phyloP scores from a whole-genome alignment of 2,888 invertebrate species.

The Pristionchus maxplancki region DNA sequence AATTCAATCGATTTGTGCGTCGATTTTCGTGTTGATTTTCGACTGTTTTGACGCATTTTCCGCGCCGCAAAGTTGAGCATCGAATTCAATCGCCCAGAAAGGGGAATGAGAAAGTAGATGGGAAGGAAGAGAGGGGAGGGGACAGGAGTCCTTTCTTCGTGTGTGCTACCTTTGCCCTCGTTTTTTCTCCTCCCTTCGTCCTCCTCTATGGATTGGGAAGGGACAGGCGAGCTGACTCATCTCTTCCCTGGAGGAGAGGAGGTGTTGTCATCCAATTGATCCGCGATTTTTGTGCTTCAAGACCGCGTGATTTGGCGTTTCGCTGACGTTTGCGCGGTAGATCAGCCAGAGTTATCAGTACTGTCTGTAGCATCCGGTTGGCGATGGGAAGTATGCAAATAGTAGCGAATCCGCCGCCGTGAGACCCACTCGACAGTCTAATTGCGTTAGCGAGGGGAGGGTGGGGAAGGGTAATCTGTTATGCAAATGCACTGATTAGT shows the following conservation, averaged over 20 bases:
- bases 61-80: neutral
- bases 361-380: neutral
- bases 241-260: neutral
- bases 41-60: neutral
- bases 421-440: neutral
- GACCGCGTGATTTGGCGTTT: neutral
- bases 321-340: neutral
- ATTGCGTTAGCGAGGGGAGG: neutral
- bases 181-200: neutral
- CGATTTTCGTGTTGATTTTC: slow-evolving; percentile 17
- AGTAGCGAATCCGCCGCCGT: neutral
- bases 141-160: slow-evolving; percentile 29
- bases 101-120: neutral
- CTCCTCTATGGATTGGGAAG: neutral
- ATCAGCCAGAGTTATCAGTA: neutral
- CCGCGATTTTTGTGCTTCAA: neutral
- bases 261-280: neutral
- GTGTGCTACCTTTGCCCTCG: slow-evolving; percentile 21
- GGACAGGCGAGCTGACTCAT: neutral
- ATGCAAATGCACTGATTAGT: slow-evolving; percentile 8
- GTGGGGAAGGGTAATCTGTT: neutral
- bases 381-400: neutral
- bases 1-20: slow-evolving; percentile 26
- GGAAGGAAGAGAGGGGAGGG: neutral
- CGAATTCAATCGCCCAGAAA: neutral